Evolutionary conservation across 2,888 invertebrate genomes (phyloP), one percentile per base, ranked within the genome.

Genomic region (Troides aeacus): DNA sequence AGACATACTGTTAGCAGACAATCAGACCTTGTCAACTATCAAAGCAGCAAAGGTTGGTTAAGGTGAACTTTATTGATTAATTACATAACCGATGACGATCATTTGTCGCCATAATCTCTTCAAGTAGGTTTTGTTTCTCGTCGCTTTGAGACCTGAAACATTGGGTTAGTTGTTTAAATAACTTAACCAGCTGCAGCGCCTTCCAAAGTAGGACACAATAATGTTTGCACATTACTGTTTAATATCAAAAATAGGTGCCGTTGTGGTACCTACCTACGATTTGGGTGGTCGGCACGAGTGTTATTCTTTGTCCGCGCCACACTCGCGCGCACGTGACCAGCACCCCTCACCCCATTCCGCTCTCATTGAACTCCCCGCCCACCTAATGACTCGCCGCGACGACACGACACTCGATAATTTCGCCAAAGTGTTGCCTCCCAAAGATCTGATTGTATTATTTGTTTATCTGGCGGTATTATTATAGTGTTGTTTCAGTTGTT

Each of bases 241-340:
- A 10, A 10, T 10, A 39, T 7, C 18, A 50, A 17, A 17, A 50
- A 50, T 50, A 5, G 50, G 18, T 15, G 50, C 50, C 5, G 50
- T 17, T 4, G 18, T 15, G 2, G 50, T 39, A 39, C 39, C 39
- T 39, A 10, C 7, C 10, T 10, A 39, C 8, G 7, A 17, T 50
- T 17, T 46, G 46, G 46, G 15, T 46, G 15, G 24, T 66, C 58
- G 65, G 65, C 56, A 12, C 18, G 18, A 60, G 57, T 8, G 12
- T n/a, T 65, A 42, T 17, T 66, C 67, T 72, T 53, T 68, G 72
- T 3, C 18, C 10, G 61, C 61, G 77, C 85, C 86, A 87, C 87
- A 84, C 85, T 87, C 74, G 84, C 76, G 72, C 73, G 79, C 89
- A 89, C 88, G 88, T 88, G 89, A 88, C 84, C 84, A 66, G 5